Conservation (phyloP, 1,140 invertebrate genomes). For the Drosophila parabipectinata region DNA sequence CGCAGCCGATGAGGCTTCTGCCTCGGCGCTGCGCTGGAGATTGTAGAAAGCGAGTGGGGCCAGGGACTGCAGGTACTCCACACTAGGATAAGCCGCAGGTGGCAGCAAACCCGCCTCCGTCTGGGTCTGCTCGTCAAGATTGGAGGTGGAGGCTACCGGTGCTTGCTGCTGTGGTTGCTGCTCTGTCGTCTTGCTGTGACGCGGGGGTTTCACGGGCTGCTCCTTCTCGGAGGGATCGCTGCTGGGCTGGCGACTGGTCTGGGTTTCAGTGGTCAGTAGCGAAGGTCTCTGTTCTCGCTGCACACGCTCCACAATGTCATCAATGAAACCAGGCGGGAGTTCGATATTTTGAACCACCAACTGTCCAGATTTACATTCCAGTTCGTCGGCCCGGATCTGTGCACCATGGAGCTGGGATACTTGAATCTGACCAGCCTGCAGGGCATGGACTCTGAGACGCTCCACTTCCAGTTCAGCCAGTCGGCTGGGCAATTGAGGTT, state of each 20-base stretch:
- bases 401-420: conserved; percentile 91
- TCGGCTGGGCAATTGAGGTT: conserved; percentile 59
- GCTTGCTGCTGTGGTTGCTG: conserved; percentile 45
- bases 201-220: conserved; percentile 72
- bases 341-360: conserved; percentile 87
- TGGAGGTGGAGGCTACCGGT: conserved; percentile 6
- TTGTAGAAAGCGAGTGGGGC: conserved; percentile 84
- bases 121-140: conserved; percentile 76
- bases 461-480: conserved; percentile 91
- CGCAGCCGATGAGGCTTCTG: conserved; percentile 23
- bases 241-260: conserved; percentile 73
- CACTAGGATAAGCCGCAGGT: conserved; percentile 84
- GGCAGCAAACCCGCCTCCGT: conserved; percentile 85
- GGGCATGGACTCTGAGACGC: conserved; percentile 89
- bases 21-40: conserved; percentile 83
- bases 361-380: conserved; percentile 86
- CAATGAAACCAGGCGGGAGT: conserved; percentile 87
- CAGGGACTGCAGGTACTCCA: conserved; percentile 85
- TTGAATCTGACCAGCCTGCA: conserved; percentile 90
- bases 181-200: conserved; percentile 66
- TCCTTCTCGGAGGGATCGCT: conserved; percentile 62
- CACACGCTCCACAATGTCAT: conserved; percentile 86
- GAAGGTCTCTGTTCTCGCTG: conserved; percentile 60
- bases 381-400: conserved; percentile 86
- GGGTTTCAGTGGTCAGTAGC: conserved; percentile 65